phyloP scores from a whole-genome alignment of 2,888 invertebrate genomes.

The Aquatica leii region DNA sequence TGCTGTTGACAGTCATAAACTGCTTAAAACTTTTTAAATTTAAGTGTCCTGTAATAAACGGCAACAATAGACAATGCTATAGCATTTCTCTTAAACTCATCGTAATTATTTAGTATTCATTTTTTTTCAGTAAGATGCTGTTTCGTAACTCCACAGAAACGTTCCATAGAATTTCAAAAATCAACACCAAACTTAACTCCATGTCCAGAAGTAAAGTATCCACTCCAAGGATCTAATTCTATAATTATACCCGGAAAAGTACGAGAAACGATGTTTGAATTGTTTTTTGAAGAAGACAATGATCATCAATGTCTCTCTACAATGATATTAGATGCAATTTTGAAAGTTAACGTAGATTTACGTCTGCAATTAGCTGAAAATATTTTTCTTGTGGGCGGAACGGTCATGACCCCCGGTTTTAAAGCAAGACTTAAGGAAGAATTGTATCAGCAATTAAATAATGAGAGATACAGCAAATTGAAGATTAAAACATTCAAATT shows the following conservation, averaged over 20 bases:
- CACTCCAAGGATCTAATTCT: constrained; percentile 69
- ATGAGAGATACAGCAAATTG: constrained; percentile 70
- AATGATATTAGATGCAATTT: constrained; percentile 83
- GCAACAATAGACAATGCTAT: too few relatives aligned
- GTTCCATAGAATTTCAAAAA: constrained; percentile 67
- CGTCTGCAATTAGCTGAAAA: constrained; percentile 81
- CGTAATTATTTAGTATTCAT: not conserved
- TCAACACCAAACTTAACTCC: constrained; percentile 61
- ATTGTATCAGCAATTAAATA: constrained; percentile 71
- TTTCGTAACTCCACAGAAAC: constrained; percentile 80
- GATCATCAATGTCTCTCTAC: constrained; percentile 84
- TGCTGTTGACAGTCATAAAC: too few relatives aligned
- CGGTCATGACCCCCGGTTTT: constrained; percentile 84
- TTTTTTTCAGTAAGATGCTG: constrained; percentile 74
- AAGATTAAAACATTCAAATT: constrained; percentile 77
- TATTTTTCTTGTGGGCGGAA: constrained; percentile 88
- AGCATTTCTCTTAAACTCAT: not conserved
- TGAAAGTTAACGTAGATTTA: constrained; percentile 85
- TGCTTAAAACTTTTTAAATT: too few relatives aligned
- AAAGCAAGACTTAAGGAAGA: constrained; percentile 81
- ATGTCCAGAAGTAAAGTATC: constrained; percentile 73
- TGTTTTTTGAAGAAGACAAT: constrained; percentile 85
- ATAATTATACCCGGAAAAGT: constrained; percentile 73
- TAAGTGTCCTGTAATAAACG: too few relatives aligned
- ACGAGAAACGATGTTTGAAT: constrained; percentile 84